Base-by-base conservation (phyloP, 2,113 vertebrate species). In the Vireo altiloquus region DNA sequence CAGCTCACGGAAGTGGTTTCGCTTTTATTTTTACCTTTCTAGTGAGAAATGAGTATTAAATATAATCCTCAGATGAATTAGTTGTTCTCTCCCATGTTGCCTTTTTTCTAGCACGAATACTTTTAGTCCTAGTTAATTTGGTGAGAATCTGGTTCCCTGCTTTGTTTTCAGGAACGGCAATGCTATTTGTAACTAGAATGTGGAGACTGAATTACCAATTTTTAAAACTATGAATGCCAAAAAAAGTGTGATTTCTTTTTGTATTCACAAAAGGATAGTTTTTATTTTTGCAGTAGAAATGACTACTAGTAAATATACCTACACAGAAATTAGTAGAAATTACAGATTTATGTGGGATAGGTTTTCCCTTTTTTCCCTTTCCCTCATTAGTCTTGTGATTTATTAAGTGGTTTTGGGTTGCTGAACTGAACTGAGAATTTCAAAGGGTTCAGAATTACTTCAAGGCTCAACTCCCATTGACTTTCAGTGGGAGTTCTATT, bases 331-430 rank as follows among this genome's bases (percentile, higher is more conserved):
- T 52, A 91, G 59, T 28, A 74, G 64, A 94, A 90, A 86, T 78
- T 93, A 44, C 17, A 31, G 14, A 75, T 78, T 59, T 81, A 86
- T 92, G 68, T 75, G 76, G 88, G 64, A 52, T 81, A 74, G 19
- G 18, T 88, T 96, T 91, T 94, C 79, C 60, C 39, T 86, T 95
- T 95, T 75, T 89, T 63, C 54, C 63, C 49, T 92, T 96, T 96
- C 85, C 12, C 56, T 81, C 44, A 74, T 24, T 90, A 60, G 25
- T 82, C 64, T 90, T 89, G 30, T 84, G 84, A 95, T 91, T 92
- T 92, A 92, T 93, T 76, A 92, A 89, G 84, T 89, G 85, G 61
- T 92, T 90, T 80, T 79, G 59, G 39, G 47, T 82, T 54, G 61
- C 35, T 92, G 84, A 80, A 69, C 59, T 69, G 46, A 87, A 91